Percentiles rank a stretch among this genome's conserved stretches.
phyloP scores from a whole-genome alignment of 2,797 vertebrate genomes.

The Schizothorax lantsangensis region DNA sequence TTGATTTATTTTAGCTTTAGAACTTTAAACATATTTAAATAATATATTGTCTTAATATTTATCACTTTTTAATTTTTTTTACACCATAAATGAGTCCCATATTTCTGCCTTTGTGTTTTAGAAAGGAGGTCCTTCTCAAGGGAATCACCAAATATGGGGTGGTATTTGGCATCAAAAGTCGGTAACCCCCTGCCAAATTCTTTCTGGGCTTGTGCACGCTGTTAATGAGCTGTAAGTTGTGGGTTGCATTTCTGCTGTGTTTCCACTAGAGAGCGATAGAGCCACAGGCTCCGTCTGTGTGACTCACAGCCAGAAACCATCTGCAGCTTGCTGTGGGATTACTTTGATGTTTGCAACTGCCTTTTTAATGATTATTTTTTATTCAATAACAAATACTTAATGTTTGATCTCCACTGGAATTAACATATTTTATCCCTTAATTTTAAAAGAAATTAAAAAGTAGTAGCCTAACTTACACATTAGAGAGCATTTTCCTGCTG shows the following conservation, averaged over 20 bases:
- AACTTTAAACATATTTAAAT: not conserved
- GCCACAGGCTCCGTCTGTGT: constrained; percentile 43
- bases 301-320: constrained; percentile 27
- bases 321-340: constrained; percentile 44
- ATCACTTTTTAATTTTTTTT: not conserved
- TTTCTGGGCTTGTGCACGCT: not conserved
- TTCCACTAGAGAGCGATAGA: constrained; percentile 74
- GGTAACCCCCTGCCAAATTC: not conserved
- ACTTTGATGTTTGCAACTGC: constrained; percentile 49
- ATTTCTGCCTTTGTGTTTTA: not conserved
- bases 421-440: constrained; percentile 49
- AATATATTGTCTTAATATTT: not conserved
- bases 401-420: constrained; percentile 52
- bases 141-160: not conserved
- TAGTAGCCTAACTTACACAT: constrained; percentile 6
- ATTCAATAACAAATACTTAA: constrained; percentile 52
- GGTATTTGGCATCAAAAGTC: not conserved
- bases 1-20: not conserved
- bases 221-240: not conserved
- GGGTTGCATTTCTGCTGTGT: not conserved
- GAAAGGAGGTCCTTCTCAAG: not conserved
- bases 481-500: constrained; percentile 7
- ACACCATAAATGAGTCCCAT: not conserved
- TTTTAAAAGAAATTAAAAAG: constrained; percentile 42
- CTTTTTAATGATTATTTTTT: constrained; percentile 22